These are phyloP conservation scores for Pseudorectes ferrugineus DNA, from an alignment of 2,113 vertebrate species.

Conservation along the genomic window DNA sequence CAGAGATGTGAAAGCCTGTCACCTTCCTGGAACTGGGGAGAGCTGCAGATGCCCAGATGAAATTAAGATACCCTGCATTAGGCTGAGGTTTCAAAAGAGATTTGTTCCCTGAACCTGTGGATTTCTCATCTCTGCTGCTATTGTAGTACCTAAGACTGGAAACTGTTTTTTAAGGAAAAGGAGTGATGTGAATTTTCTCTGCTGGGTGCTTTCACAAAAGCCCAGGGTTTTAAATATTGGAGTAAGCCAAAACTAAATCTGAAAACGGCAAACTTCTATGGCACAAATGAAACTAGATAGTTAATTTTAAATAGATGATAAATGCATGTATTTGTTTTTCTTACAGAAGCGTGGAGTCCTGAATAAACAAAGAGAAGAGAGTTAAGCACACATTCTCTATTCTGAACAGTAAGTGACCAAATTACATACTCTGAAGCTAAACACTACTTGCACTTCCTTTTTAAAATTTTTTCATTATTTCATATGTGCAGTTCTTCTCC, in stretches of 20 bases:
- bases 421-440: background rate
- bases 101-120: background rate
- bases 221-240: background rate
- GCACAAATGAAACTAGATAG: background rate
- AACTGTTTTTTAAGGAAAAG: background rate
- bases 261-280: background rate
- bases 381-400: background rate
- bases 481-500: background rate
- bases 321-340: constrained; percentile 7
- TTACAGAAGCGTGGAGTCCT: constrained; percentile 56
- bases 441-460: background rate
- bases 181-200: background rate
- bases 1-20: background rate
- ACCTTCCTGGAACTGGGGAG: background rate
- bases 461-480: background rate
- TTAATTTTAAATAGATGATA: background rate
- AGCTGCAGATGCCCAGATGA: background rate
- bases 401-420: constrained; percentile 67
- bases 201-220: background rate
- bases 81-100: background rate
- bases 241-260: background rate
- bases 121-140: background rate
- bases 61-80: background rate
- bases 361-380: constrained; percentile 46
- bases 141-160: background rate